Conservation (phyloP, 2,113 vertebrate species). For the Oryctolagus cuniculus region DNA sequence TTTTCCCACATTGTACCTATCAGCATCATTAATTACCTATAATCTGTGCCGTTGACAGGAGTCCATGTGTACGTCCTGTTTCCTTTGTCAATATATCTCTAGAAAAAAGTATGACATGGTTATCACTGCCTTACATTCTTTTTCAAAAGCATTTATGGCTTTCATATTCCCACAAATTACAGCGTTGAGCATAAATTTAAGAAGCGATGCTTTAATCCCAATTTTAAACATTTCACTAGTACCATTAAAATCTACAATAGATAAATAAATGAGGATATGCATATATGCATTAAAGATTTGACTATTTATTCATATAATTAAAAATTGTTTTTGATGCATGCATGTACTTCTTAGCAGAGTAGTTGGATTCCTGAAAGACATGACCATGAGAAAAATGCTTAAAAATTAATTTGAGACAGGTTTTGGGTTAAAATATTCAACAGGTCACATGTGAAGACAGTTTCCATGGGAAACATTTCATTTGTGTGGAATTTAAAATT, state of each 20-base stretch:
- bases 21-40: slow-evolving; percentile 91
- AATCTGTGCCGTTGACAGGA: slow-evolving; percentile 98
- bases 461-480: neutral
- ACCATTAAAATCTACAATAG: slow-evolving; percentile 38
- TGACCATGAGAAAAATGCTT: neutral
- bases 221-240: neutral
- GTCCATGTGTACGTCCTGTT: slow-evolving; percentile 97
- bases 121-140: neutral
- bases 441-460: neutral
- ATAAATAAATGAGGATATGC: neutral
- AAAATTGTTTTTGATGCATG: neutral
- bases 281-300: neutral
- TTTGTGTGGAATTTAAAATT: neutral
- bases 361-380: neutral
- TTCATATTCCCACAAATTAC: neutral
- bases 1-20: neutral
- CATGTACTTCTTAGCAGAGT: neutral
- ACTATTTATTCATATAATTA: neutral
- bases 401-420: neutral
- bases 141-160: neutral
- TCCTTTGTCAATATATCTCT: slow-evolving; percentile 98
- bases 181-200: neutral
- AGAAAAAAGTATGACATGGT: slow-evolving; percentile 72
- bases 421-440: neutral
- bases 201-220: neutral